A percentile compares a stretch with the other conserved stretches of the same genome.
phyloP scores from a whole-genome alignment of 2,797 vertebrate species.

The Cryptoprocta ferox region DNA sequence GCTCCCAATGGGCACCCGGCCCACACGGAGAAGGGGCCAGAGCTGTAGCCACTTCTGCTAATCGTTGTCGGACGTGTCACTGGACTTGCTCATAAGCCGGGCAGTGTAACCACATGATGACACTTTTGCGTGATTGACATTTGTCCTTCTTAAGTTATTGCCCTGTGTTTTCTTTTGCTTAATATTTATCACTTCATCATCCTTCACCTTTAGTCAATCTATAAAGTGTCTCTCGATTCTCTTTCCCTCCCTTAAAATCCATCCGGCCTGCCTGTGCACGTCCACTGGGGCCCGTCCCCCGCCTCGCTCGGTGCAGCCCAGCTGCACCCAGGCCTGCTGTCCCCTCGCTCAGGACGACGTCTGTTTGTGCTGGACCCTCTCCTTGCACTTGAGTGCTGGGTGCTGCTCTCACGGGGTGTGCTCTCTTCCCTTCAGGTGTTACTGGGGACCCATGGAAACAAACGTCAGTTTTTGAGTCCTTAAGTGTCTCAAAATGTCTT shows the following conservation, averaged over 20 bases:
- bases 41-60: no score
- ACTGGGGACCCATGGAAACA: background rate
- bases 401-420: no score
- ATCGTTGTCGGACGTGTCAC: no score
- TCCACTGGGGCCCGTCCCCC: background rate
- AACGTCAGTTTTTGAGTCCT: background rate
- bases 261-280: background rate
- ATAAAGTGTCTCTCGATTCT: background rate
- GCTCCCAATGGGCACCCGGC: background rate
- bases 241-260: background rate
- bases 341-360: no score
- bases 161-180: background rate
- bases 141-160: background rate
- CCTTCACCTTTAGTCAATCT: background rate
- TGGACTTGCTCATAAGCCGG: background rate
- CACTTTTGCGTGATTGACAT: no score
- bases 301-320: background rate
- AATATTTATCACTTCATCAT: background rate
- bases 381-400: no score
- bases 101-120: no score
- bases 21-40: no score
- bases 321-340: background rate
- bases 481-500: background rate
- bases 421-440: background rate
- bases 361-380: no score